Evolutionary conservation across 2,113 vertebrate genomes (phyloP).

Genomic region (Megalops atlanticus): DNA sequence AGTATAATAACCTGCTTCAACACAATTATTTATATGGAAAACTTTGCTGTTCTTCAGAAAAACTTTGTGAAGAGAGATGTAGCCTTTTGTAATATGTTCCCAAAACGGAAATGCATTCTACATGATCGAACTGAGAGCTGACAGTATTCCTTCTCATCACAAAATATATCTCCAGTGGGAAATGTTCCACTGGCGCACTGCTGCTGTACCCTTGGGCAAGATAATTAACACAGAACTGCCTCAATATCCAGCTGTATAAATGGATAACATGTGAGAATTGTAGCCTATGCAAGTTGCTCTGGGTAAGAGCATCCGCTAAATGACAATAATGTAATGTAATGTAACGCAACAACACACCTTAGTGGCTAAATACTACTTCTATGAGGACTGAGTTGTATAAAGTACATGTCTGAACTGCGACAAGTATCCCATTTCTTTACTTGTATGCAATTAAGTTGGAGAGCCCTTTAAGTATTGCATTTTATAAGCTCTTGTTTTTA

Average conservation of each 20-base stretch:
- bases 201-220: no score
- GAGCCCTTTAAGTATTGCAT: background rate
- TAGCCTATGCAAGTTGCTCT: no score
- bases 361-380: background rate
- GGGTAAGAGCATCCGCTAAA: no score
- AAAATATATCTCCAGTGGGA: background rate
- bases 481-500: background rate
- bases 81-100: slow-evolving; percentile 26
- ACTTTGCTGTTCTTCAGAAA: background rate
- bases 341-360: background rate
- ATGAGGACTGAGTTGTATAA: background rate
- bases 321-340: no score
- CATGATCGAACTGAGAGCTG: slow-evolving; percentile 46
- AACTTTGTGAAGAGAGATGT: background rate
- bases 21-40: no score
- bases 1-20: background rate
- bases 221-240: no score
- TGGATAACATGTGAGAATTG: no score
- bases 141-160: background rate
- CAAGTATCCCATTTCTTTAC: background rate
- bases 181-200: no score
- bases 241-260: no score
- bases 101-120: slow-evolving; percentile 59
- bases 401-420: background rate
- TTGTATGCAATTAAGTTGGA: background rate